Evolutionary conservation across 35 echinoderm and acorn worm species (phyloP).

Genomic region (Stichopus chloronotus): DNA sequence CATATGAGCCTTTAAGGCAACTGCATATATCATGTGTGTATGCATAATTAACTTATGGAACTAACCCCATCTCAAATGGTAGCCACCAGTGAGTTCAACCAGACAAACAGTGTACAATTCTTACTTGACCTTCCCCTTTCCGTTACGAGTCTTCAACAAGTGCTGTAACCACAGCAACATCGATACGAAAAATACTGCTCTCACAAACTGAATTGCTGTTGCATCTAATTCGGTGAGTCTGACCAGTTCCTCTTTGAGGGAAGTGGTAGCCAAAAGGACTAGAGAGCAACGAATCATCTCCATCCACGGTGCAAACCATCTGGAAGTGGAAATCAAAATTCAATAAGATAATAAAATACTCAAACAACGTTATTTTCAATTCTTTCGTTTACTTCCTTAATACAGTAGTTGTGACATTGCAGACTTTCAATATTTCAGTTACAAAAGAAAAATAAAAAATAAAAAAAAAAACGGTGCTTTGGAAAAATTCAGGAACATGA

Average conservation of each 20-base stretch:
- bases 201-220: not conserved
- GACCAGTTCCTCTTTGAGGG: constrained; percentile 24
- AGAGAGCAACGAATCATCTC: constrained; percentile 4
- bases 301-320: constrained; percentile 1
- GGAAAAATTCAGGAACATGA: too few relatives aligned
- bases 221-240: constrained; percentile 13
- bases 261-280: constrained; percentile 19
- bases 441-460: too few relatives aligned
- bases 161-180: constrained; percentile 32
- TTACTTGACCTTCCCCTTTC: not conserved
- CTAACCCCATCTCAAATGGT: too few relatives aligned
- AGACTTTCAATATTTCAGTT: not conserved
- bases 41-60: too few relatives aligned
- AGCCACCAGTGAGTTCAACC: too few relatives aligned
- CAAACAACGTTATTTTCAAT: not conserved
- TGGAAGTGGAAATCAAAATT: not conserved
- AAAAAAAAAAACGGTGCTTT: too few relatives aligned
- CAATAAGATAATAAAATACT: too few relatives aligned
- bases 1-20: too few relatives aligned
- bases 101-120: too few relatives aligned
- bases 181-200: not conserved
- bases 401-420: not conserved
- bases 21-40: too few relatives aligned
- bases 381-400: not conserved
- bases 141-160: not conserved